Conservation (phyloP, 2,888 invertebrate species). For the Asteroscopus sphinx region DNA sequence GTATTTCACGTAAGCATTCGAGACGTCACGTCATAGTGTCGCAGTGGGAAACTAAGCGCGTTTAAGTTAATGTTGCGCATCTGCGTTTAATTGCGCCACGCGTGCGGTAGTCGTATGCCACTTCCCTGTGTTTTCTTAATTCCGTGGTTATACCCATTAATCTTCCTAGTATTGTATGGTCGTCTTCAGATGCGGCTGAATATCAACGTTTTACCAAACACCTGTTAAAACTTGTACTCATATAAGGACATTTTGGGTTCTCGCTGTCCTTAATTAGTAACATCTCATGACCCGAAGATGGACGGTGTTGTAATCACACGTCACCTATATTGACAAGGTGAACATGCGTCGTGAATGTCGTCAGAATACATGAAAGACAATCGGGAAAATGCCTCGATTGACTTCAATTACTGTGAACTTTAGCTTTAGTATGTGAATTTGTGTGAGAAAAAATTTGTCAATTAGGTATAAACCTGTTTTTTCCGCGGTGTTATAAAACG, state of each 20-base stretch:
- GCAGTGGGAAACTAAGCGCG: too few species aligned
- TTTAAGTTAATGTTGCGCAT: too few species aligned
- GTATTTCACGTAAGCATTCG: too few species aligned
- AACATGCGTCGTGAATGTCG: conserved; percentile 3
- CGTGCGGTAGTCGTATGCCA: too few species aligned
- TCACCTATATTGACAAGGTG: conserved; percentile 24
- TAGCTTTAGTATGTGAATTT: conserved; percentile 20
- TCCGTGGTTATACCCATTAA: too few species aligned
- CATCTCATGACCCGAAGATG: conserved; percentile 36
- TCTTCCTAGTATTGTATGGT: too few species aligned
- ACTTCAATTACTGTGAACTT: conserved; percentile 31
- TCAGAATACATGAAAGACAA: conserved; percentile 12
- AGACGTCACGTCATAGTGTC: too few species aligned
- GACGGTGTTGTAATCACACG: conserved; percentile 9
- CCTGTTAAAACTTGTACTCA: conserved; percentile 3
- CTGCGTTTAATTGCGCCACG: too few species aligned
- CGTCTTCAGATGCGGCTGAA: too few species aligned
- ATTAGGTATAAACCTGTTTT: background rate
- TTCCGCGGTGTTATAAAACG: too few species aligned
- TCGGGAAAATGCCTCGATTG: conserved; percentile 20
- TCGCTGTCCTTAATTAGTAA: conserved; percentile 33
- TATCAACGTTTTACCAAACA: conserved; percentile 16
- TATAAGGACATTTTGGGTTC: conserved; percentile 11
- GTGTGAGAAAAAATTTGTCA: conserved; percentile 23
- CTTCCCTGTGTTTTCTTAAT: too few species aligned